phyloP scores from a whole-genome alignment of 2,113 vertebrate genomes.

The Beaufortia kweichowensis region DNA sequence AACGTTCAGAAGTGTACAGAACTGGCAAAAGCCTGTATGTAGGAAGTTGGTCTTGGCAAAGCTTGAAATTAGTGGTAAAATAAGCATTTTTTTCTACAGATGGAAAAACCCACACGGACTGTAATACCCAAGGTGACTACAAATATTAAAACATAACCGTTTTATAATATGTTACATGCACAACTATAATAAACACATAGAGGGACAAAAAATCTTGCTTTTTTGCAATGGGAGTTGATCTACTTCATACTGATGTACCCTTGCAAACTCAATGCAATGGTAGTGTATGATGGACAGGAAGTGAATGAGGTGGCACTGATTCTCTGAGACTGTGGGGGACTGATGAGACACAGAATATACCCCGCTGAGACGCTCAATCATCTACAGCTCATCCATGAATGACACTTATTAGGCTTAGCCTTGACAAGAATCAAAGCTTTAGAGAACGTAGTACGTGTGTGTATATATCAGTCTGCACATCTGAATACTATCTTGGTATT shows the following conservation, averaged over 20 bases:
- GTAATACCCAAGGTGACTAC: neutral
- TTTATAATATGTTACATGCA: neutral
- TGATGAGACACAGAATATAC: neutral
- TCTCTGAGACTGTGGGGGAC: neutral
- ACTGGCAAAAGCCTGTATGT: neutral
- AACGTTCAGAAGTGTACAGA: neutral
- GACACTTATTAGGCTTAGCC: constrained; percentile 35
- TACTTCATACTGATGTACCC: neutral
- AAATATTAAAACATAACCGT: no score
- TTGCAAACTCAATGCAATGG: neutral
- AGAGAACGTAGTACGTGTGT: constrained; percentile 1
- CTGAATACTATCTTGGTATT: neutral
- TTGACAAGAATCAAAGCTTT: constrained; percentile 9
- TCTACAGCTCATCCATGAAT: constrained; percentile 25
- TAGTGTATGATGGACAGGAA: constrained; percentile 4
- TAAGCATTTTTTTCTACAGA: constrained; percentile 7
- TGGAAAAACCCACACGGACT: neutral
- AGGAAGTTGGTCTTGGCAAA: constrained; percentile 11
- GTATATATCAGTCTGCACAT: neutral
- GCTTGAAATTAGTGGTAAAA: neutral
- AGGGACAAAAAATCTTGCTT: neutral
- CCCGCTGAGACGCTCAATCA: constrained; percentile 1
- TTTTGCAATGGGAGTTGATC: neutral
- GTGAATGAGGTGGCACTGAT: constrained; percentile 3
- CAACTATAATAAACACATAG: neutral